Evolutionary conservation across 2,888 invertebrate species (phyloP).

Genomic region (Lasioglossum marginatum): DNA sequence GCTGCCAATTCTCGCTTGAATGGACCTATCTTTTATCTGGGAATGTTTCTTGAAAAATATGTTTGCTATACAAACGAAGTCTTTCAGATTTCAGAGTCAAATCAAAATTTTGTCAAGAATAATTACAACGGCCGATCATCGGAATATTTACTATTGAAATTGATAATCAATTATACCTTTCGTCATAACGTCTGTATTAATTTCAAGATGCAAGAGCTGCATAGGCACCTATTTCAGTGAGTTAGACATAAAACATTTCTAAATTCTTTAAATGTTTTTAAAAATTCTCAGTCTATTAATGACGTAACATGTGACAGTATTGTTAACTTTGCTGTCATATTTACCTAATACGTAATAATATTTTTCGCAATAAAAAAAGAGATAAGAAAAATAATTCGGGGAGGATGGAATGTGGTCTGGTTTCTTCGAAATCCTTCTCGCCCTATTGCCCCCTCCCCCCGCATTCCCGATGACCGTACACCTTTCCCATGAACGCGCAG

Average conservation of each 20-base stretch:
- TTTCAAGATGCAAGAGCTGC: too few relatives aligned
- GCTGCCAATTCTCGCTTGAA: not conserved
- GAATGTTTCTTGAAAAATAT: not conserved
- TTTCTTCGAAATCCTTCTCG: constrained; percentile 13
- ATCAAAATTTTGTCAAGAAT: not conserved
- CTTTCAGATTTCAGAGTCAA: not conserved
- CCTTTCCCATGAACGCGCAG: constrained; percentile 38
- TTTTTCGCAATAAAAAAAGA: not conserved
- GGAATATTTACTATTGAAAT: too few relatives aligned
- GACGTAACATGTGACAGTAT: too few relatives aligned
- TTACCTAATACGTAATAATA: too few relatives aligned
- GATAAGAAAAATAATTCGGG: constrained; percentile 23
- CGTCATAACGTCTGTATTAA: too few relatives aligned
- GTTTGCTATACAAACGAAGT: not conserved
- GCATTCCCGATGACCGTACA: constrained; percentile 16
- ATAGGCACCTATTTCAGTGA: too few relatives aligned
- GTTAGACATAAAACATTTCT: too few relatives aligned
- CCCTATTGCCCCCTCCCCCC: not conserved
- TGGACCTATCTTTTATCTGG: not conserved
- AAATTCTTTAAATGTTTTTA: too few relatives aligned
- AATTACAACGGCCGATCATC: not conserved
- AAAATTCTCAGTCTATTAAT: too few relatives aligned
- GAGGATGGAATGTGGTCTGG: not conserved
- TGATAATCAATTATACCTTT: too few relatives aligned
- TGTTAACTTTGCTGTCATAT: too few relatives aligned